phyloP scores from a whole-genome alignment of 2,797 vertebrate species.

The Perdix hodgsoniae region DNA sequence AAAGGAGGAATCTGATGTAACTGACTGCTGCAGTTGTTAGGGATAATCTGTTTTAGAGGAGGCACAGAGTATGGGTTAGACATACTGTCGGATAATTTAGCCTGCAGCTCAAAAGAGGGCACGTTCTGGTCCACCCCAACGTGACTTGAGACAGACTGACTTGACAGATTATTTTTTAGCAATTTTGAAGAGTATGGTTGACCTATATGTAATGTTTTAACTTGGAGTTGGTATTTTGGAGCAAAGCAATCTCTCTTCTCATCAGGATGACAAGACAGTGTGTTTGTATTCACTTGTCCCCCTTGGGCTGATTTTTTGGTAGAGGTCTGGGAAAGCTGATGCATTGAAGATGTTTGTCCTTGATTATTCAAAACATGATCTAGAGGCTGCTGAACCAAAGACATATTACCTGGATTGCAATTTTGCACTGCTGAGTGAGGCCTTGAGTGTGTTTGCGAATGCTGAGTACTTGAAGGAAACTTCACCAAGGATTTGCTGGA shows the following conservation, averaged over 20 bases:
- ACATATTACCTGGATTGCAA: slow-evolving; percentile 81
- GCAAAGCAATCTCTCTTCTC: slow-evolving; percentile 81
- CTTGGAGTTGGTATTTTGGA: slow-evolving; percentile 94
- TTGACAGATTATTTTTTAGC: slow-evolving; percentile 80
- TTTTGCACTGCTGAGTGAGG: slow-evolving; percentile 80
- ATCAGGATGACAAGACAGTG: slow-evolving; percentile 11
- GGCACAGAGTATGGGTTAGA: slow-evolving; percentile 82
- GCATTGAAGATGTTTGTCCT: slow-evolving; percentile 81
- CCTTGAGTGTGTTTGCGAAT: slow-evolving; percentile 66
- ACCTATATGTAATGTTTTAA: slow-evolving; percentile 82
- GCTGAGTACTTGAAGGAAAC: slow-evolving; percentile 77
- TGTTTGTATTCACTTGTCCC: slow-evolving; percentile 63
- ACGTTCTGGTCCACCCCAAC: slow-evolving; percentile 65
- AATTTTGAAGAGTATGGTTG: slow-evolving; percentile 83
- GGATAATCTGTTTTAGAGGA: slow-evolving; percentile 76
- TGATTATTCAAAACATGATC: slow-evolving; percentile 84
- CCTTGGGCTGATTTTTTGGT: slow-evolving; percentile 78
- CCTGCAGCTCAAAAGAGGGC: slow-evolving; percentile 67
- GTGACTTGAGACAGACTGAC: slow-evolving; percentile 83
- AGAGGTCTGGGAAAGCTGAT: slow-evolving; percentile 79
- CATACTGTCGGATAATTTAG: slow-evolving; percentile 79
- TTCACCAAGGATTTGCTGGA: slow-evolving; percentile 74
- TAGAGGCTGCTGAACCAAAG: slow-evolving; percentile 79
- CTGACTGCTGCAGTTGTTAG: slow-evolving; percentile 52
- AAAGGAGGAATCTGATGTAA: slow-evolving; percentile 81